Percentiles rank a stretch among this genome's conserved stretches.
phyloP scores from a whole-genome alignment of 30 jellyfish, hydroid and myxozoan species.

The Morbakka virulenta region DNA sequence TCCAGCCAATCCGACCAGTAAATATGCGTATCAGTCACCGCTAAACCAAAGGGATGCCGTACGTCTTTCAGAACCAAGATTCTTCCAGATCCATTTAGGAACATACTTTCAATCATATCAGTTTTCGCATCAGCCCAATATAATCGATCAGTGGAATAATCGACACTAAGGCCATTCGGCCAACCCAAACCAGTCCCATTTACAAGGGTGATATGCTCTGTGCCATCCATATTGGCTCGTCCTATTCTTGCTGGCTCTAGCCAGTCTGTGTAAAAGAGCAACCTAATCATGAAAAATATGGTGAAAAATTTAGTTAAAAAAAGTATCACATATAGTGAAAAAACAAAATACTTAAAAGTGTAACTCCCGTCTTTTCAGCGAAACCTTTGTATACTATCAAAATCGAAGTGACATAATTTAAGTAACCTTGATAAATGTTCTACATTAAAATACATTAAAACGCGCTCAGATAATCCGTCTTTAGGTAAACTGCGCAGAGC shows the following conservation, averaged over 20 bases:
- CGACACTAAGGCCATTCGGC: conserved; percentile 97
- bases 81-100: conserved; percentile 73
- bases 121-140: conserved; percentile 97
- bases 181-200: conserved; percentile 67
- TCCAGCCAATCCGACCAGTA: conserved; percentile 95
- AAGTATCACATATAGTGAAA: not conserved
- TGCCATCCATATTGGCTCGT: conserved; percentile 87
- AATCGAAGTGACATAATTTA: no score
- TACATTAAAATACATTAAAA: no score
- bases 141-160: conserved; percentile 31
- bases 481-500: no score
- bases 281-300: conserved; percentile 20
- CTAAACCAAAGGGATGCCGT: conserved; percentile 90
- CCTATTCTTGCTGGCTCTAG: conserved; percentile 90
- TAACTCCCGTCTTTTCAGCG: no score
- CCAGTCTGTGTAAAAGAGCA: conserved; percentile 93
- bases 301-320: no score
- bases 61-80: conserved; percentile 35
- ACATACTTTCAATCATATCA: conserved; percentile 77
- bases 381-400: no score
- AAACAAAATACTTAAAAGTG: not conserved
- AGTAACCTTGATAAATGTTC: no score
- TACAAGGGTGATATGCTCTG: conserved; percentile 54
- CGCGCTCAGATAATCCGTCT: no score
- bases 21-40: conserved; percentile 48